phyloP scores from a whole-genome alignment of 2,888 invertebrate genomes.

The Sinelater perroti region DNA sequence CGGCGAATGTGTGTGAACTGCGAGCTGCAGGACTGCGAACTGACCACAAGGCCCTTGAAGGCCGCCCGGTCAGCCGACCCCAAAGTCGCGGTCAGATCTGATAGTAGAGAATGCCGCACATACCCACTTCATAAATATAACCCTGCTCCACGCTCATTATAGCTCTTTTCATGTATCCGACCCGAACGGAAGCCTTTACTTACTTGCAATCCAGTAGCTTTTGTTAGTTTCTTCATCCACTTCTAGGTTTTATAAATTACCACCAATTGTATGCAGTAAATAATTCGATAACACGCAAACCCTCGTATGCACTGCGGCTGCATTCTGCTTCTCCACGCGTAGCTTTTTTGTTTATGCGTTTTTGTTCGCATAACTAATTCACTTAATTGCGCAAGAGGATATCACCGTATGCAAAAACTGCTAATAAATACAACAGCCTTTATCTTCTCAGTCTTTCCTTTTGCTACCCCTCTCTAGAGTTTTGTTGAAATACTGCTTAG shows the following conservation, averaged over 20 bases:
- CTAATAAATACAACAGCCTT: no score
- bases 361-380: no score
- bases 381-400: no score
- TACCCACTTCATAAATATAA: constrained; percentile 51
- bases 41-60: constrained; percentile 48
- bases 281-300: constrained; percentile 1
- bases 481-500: no score
- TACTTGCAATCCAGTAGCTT: constrained; percentile 20
- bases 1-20: constrained; percentile 19
- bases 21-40: constrained; percentile 29
- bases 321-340: no score
- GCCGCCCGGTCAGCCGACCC: constrained; percentile 48
- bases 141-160: constrained; percentile 48
- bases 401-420: no score
- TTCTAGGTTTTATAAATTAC: constrained; percentile 17
- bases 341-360: no score
- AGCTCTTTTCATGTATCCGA: constrained; percentile 47
- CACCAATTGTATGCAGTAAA: neutral
- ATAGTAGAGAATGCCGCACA: constrained; percentile 49
- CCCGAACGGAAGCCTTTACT: constrained; percentile 37
- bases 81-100: constrained; percentile 46
- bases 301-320: no score
- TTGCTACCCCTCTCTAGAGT: no score
- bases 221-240: constrained; percentile 21
- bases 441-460: no score